Conservation (phyloP, 2,113 vertebrate species). For the Periophthalmodon schlosseri region DNA sequence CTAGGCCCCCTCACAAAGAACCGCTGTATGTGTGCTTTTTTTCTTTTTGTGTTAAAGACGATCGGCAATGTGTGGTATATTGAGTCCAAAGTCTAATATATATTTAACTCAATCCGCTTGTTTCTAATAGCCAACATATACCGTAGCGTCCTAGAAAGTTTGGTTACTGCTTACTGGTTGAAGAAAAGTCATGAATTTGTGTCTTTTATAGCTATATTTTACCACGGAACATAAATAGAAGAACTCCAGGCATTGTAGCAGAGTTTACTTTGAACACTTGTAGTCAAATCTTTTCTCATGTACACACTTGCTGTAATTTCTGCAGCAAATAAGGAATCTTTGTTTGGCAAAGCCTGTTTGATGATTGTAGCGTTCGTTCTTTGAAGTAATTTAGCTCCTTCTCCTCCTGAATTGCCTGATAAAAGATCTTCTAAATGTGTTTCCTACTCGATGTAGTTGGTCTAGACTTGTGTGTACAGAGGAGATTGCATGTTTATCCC, state of each 20-base stretch:
- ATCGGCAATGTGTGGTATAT: slow-evolving; percentile 48
- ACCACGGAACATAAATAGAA: slow-evolving; percentile 15
- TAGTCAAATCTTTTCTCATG: slow-evolving; percentile 12
- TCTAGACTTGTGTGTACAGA: slow-evolving; percentile 5
- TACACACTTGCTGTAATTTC: slow-evolving; percentile 16
- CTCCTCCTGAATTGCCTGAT: slow-evolving; percentile 24
- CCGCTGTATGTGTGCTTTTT: slow-evolving; percentile 3
- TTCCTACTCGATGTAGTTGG: slow-evolving; percentile 25
- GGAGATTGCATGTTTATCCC: slow-evolving; percentile 31
- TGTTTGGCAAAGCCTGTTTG: slow-evolving; percentile 27
- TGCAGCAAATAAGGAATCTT: slow-evolving; percentile 24
- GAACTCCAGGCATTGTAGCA: slow-evolving; percentile 25
- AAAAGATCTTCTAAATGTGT: slow-evolving; percentile 23
- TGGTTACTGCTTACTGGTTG: not conserved
- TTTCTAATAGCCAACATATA: slow-evolving; percentile 12
- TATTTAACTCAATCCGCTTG: slow-evolving; percentile 25
- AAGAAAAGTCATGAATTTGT: not conserved
- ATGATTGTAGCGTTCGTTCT: slow-evolving; percentile 23
- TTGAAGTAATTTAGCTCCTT: slow-evolving; percentile 21
- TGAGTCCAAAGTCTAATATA: slow-evolving; percentile 56
- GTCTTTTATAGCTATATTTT: slow-evolving; percentile 1
- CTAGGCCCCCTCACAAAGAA: slow-evolving; percentile 4
- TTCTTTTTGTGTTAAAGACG: slow-evolving; percentile 40
- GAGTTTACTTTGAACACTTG: slow-evolving; percentile 44
- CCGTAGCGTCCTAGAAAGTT: not conserved